A percentile compares a stretch with the other conserved stretches of the same genome.
phyloP scores from a whole-genome alignment of 2,113 vertebrate genomes.

The Vimba vimba region DNA sequence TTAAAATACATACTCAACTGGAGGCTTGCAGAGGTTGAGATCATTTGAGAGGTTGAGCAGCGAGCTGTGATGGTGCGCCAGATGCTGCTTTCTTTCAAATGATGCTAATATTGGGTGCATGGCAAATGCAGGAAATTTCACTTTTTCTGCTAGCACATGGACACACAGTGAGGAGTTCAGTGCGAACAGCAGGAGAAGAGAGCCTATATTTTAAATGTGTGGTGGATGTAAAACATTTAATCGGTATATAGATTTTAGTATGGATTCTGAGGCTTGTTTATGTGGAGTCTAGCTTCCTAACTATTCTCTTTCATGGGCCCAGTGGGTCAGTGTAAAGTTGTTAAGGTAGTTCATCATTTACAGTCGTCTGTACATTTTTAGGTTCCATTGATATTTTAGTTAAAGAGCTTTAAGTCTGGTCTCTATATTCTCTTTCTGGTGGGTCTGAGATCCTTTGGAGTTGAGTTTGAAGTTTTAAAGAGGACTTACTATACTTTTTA shows the following conservation, averaged over 20 bases:
- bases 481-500: not conserved
- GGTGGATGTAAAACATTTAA: slow-evolving; percentile 62
- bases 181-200: slow-evolving; percentile 54
- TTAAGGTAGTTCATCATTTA: slow-evolving; percentile 5
- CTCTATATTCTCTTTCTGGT: not conserved
- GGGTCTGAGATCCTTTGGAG: not conserved
- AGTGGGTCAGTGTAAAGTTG: not conserved
- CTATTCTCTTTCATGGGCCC: not conserved
- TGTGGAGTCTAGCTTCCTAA: slow-evolving; percentile 40
- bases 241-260: slow-evolving; percentile 50
- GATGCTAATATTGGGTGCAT: slow-evolving; percentile 66
- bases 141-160: slow-evolving; percentile 51
- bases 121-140: slow-evolving; percentile 57
- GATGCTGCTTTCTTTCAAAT: slow-evolving; percentile 71
- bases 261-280: slow-evolving; percentile 56
- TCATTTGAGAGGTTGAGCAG: slow-evolving; percentile 69
- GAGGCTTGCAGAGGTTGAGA: slow-evolving; percentile 70
- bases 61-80: slow-evolving; percentile 72
- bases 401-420: not conserved
- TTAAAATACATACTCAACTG: slow-evolving; percentile 71
- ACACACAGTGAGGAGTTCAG: slow-evolving; percentile 54
- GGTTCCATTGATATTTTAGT: slow-evolving; percentile 12
- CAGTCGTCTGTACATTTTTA: not conserved
- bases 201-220: slow-evolving; percentile 56
- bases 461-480: not conserved